Percentiles rank a stretch among this genome's conserved stretches.
phyloP scores from a whole-genome alignment of 2,888 invertebrate species.

The Sesamia inferens region DNA sequence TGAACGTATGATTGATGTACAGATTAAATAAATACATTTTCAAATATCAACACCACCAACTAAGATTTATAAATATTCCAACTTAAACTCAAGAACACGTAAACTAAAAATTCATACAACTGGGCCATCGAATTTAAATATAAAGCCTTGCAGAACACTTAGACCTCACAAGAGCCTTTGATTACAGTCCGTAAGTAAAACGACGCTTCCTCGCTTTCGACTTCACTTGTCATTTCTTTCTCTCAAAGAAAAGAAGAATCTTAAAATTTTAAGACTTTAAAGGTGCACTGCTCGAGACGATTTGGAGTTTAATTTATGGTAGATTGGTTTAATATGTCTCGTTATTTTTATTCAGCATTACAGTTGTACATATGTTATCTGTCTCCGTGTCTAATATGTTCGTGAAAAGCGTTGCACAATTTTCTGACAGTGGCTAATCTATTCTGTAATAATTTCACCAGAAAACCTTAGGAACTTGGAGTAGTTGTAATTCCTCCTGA shows the following conservation, averaged over 20 bases:
- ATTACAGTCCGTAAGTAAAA: constrained; percentile 56
- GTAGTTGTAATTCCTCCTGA: not conserved
- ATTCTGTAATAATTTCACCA: not conserved
- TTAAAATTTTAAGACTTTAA: constrained; percentile 36
- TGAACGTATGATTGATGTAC: not conserved
- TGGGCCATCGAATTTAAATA: constrained; percentile 44
- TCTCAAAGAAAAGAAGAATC: constrained; percentile 27
- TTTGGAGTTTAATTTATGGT: constrained; percentile 11
- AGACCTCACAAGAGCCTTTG: constrained; percentile 49
- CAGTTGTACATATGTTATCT: not conserved
- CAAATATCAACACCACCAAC: not conserved
- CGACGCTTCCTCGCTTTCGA: constrained; percentile 51
- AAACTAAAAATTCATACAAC: constrained; percentile 3
- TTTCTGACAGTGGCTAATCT: not conserved
- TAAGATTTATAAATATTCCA: not conserved
- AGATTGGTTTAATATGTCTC: constrained; percentile 9
- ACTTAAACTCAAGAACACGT: not conserved
- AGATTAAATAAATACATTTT: not conserved
- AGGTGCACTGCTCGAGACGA: constrained; percentile 5
- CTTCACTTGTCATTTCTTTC: constrained; percentile 49
- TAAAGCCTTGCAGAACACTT: constrained; percentile 50
- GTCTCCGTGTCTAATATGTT: not conserved
- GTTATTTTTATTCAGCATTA: too few species aligned
- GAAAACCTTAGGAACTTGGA: not conserved
- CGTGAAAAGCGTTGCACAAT: not conserved